These are phyloP conservation scores for Archilochus colubris DNA, from an alignment of 2,113 vertebrate genomes.

Conservation along the genomic window DNA sequence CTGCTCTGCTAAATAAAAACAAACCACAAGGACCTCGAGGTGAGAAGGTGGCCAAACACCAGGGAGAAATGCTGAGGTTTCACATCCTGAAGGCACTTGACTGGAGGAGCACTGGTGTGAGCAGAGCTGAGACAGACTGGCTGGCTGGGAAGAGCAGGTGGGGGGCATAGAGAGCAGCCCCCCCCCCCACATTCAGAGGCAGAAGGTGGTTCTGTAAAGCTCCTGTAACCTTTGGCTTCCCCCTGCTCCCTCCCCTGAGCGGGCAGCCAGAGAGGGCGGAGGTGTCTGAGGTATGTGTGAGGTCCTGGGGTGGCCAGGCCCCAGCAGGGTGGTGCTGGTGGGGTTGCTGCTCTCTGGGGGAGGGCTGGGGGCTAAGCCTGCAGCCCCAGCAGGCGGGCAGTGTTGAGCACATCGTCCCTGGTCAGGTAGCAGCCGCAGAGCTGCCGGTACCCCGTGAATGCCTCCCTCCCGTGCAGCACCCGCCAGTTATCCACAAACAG, in stretches of 20 bases:
- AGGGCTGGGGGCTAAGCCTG: slow-evolving; percentile 73
- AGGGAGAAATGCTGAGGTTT: neutral
- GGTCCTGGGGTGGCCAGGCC: accelerated
- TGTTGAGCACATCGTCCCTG: slow-evolving; percentile 88
- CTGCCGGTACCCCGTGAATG: slow-evolving; percentile 88
- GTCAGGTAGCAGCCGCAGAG: slow-evolving; percentile 95
- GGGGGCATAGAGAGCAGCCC: neutral
- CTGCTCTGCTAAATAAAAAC: neutral
- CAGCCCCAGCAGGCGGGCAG: slow-evolving; percentile 84
- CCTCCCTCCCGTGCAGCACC: slow-evolving; percentile 89
- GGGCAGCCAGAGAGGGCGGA: neutral
- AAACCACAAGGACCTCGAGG: neutral
- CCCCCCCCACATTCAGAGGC: neutral
- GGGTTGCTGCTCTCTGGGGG: neutral
- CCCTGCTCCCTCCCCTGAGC: neutral
- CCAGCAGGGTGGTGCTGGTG: neutral
- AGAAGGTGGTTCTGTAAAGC: neutral
- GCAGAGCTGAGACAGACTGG: neutral
- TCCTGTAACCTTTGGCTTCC: neutral
- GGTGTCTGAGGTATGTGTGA: slow-evolving; percentile 11
- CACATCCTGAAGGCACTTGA: slow-evolving; percentile 51
- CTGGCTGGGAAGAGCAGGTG: neutral
- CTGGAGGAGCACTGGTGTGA: neutral
- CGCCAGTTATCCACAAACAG: slow-evolving; percentile 94
- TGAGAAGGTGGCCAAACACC: neutral